phyloP scores from a whole-genome alignment of 1,140 invertebrate genomes.

The Bombus cullumanus region DNA sequence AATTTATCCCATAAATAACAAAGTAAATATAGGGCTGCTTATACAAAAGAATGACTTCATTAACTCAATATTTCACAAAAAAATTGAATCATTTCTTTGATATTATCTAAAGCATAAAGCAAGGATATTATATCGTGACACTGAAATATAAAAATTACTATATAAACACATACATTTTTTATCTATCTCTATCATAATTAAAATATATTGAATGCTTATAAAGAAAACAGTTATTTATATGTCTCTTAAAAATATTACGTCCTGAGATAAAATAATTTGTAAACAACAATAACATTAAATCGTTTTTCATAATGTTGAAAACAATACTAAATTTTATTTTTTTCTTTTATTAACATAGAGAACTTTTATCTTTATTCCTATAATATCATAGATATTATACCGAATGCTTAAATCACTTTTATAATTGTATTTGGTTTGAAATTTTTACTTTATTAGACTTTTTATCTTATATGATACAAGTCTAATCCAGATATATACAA shows the following conservation, averaged over 20 bases:
- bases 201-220: not conserved
- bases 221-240: constrained; percentile 7
- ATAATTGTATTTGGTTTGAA: constrained; percentile 45
- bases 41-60: not conserved
- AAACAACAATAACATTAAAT: constrained; percentile 8
- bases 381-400: constrained; percentile 1
- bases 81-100: not conserved
- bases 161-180: not conserved
- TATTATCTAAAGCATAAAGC: not conserved
- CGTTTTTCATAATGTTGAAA: constrained; percentile 8
- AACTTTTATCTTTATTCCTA: constrained; percentile 17
- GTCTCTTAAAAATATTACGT: constrained; percentile 5
- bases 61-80: not conserved
- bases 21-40: not conserved
- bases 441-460: constrained; percentile 48
- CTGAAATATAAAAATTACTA: not conserved
- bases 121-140: not conserved
- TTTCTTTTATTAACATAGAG: constrained; percentile 19
- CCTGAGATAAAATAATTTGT: constrained; percentile 5
- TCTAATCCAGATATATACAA: constrained; percentile 57
- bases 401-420: constrained; percentile 6
- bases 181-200: not conserved
- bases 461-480: constrained; percentile 52
- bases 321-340: constrained; percentile 15
- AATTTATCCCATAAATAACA: not conserved